These are phyloP conservation scores for Leptestheria dahalacensis DNA, from an alignment of 1,140 invertebrate genomes.

Conservation along the genomic window DNA sequence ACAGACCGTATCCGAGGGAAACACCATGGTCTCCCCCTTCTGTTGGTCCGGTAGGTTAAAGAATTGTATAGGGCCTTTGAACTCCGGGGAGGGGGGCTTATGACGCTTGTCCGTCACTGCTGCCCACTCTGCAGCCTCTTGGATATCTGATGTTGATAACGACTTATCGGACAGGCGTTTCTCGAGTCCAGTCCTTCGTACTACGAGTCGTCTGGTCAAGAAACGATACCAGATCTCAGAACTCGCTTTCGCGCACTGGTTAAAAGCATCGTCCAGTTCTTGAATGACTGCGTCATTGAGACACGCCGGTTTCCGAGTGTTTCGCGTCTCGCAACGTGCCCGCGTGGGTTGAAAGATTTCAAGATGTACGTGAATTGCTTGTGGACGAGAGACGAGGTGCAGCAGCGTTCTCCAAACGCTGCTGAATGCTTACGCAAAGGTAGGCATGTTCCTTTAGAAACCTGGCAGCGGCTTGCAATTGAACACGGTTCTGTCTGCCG, in stretches of 20 bases:
- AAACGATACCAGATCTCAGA: background rate
- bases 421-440: background rate
- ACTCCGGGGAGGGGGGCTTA: background rate
- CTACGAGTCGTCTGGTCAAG: background rate
- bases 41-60: background rate
- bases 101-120: background rate
- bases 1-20: background rate
- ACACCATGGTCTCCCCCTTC: background rate
- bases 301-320: background rate
- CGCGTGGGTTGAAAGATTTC: background rate
- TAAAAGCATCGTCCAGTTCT: background rate
- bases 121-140: background rate
- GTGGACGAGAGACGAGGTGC: background rate
- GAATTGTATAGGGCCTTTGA: background rate
- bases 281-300: background rate
- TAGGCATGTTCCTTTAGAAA: background rate
- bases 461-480: background rate
- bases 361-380: background rate
- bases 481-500: background rate
- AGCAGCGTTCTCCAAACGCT: background rate
- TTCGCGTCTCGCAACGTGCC: background rate
- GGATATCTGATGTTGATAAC: background rate
- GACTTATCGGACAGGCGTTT: background rate
- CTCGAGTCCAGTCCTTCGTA: background rate
- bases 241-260: background rate